Conservation (phyloP, 2,888 invertebrate genomes). For the Biston betularia region DNA sequence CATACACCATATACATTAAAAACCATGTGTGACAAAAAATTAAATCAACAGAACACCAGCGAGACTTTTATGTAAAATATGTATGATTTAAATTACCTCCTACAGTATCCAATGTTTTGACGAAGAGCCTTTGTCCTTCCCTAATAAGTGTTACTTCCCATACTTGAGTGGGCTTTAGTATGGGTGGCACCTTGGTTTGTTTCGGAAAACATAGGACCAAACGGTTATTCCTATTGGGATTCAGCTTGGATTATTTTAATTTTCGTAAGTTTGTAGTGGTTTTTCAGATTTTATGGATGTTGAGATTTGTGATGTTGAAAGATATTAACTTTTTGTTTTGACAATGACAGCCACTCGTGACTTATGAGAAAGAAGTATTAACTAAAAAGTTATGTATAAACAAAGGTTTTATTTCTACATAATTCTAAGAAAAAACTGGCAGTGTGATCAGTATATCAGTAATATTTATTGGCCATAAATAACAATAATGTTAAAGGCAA, state of each 20-base stretch:
- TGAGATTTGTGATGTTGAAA: conserved; percentile 10
- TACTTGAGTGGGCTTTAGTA: conserved; percentile 63
- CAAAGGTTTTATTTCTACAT: neutral
- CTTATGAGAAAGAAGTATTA: neutral
- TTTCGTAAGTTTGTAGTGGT: conserved; percentile 4
- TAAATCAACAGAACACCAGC: too few relatives aligned
- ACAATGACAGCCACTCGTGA: conserved; percentile 5
- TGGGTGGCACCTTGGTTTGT: conserved; percentile 70
- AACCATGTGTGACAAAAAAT: too few relatives aligned
- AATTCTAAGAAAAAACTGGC: neutral
- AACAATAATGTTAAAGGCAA: too few relatives aligned
- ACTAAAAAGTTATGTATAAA: neutral
- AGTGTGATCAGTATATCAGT: too few relatives aligned
- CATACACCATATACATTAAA: too few relatives aligned
- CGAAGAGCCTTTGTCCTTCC: conserved; percentile 73
- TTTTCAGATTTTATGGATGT: conserved; percentile 2
- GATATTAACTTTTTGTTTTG: conserved; percentile 3
- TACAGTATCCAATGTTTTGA: conserved; percentile 68
- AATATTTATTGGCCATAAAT: too few relatives aligned
- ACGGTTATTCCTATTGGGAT: neutral
- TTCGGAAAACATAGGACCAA: conserved; percentile 31
- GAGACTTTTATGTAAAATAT: too few relatives aligned
- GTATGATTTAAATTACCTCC: conserved; percentile 60
- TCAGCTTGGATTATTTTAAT: neutral
- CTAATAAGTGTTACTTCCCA: conserved; percentile 72